Conservation (phyloP, 2,797 vertebrate genomes). For the Erithacus rubecula region DNA sequence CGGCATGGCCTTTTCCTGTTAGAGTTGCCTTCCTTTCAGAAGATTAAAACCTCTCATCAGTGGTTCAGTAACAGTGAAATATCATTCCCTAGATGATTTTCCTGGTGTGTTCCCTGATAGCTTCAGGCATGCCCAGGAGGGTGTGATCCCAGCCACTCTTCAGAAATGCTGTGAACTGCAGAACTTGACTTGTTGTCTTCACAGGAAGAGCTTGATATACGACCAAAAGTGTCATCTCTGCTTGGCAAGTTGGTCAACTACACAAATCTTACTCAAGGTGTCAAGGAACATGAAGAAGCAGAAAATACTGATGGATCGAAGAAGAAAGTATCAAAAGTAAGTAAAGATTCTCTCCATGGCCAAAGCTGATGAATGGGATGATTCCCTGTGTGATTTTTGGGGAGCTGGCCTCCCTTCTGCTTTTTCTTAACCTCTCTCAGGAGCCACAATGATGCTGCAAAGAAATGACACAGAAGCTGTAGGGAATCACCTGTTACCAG, state of each 20-base stretch:
- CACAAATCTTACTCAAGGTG: constrained; percentile 95
- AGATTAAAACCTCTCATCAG: not conserved
- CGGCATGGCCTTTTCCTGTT: not conserved
- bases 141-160: not conserved
- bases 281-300: constrained; percentile 96
- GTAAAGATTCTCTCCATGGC: not conserved
- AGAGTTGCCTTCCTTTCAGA: not conserved
- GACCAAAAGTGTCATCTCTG: constrained; percentile 96
- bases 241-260: constrained; percentile 97
- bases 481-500: not conserved
- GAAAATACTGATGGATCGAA: constrained; percentile 84
- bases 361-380: not conserved
- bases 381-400: not conserved
- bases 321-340: constrained; percentile 91
- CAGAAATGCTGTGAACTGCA: not conserved
- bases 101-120: not conserved
- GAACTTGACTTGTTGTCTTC: not conserved
- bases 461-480: not conserved
- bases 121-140: not conserved
- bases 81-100: not conserved
- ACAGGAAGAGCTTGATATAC: constrained; percentile 96
- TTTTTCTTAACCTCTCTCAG: not conserved
- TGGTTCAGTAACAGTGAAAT: not conserved
- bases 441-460: not conserved
- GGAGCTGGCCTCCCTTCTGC: not conserved